phyloP scores from a whole-genome alignment of 1,140 invertebrate species.

The Yoshiicerus persimilis region DNA sequence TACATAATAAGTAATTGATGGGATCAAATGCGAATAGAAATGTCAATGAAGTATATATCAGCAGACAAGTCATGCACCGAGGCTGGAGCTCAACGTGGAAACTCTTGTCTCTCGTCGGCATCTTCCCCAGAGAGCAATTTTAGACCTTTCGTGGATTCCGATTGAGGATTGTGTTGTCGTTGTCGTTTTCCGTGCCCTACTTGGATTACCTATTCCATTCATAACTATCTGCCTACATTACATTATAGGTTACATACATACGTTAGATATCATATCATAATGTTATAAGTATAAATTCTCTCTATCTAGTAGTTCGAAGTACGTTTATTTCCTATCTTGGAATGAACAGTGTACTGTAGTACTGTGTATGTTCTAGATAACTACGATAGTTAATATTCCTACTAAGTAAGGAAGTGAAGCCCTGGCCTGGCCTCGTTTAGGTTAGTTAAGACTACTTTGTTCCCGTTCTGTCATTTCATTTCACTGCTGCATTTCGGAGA shows the following conservation, averaged over 20 bases:
- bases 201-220: neutral
- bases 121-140: constrained; percentile 26
- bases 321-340: too few relatives aligned
- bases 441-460: neutral
- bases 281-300: neutral
- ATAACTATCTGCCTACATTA: neutral
- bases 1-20: constrained; percentile 28
- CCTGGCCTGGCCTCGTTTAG: neutral
- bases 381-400: neutral
- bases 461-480: neutral
- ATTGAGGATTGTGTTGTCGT: neutral
- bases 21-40: constrained; percentile 23
- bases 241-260: neutral
- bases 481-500: constrained; percentile 3
- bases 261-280: neutral
- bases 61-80: neutral
- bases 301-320: too few relatives aligned
- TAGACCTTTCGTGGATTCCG: constrained; percentile 19
- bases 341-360: too few relatives aligned
- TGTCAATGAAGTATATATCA: constrained; percentile 10
- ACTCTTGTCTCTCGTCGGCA: constrained; percentile 13
- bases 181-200: neutral
- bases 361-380: neutral
- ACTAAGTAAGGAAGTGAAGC: neutral
- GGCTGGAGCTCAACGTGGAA: neutral